Conservation (phyloP, 2,113 vertebrate species). For the Uria aalge region DNA sequence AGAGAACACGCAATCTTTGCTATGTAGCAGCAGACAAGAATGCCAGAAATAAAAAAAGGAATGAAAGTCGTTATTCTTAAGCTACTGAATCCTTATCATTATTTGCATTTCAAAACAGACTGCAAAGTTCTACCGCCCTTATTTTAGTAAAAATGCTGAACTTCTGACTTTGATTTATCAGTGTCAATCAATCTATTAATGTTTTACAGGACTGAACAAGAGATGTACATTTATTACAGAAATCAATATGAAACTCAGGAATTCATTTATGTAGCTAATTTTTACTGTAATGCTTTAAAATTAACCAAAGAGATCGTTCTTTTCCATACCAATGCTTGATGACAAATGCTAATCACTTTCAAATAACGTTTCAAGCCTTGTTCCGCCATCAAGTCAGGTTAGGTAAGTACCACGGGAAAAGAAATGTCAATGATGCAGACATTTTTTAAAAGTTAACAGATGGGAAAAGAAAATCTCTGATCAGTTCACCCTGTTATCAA, state of each 20-base stretch:
- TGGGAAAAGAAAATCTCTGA: neutral
- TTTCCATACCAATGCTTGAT: neutral
- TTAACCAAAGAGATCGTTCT: neutral
- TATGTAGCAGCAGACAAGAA: neutral
- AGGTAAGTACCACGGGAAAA: neutral
- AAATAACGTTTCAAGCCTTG: neutral
- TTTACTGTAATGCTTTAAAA: neutral
- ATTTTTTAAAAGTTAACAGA: neutral
- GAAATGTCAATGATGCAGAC: neutral
- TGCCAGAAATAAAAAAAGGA: neutral
- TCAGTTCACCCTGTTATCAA: neutral
- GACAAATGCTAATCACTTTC: neutral
- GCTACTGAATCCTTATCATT: neutral
- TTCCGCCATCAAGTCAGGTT: neutral
- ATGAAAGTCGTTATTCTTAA: neutral
- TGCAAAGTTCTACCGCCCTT: neutral
- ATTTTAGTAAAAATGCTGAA: neutral
- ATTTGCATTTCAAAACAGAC: neutral
- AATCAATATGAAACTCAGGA: neutral
- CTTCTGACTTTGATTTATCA: neutral
- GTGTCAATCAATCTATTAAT: neutral
- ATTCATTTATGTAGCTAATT: neutral
- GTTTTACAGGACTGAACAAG: neutral
- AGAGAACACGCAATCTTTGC: neutral
- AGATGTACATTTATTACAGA: neutral